These are phyloP conservation scores for Atrichornis clamosus DNA, from an alignment of 2,113 vertebrate genomes.

Conservation along the genomic window DNA sequence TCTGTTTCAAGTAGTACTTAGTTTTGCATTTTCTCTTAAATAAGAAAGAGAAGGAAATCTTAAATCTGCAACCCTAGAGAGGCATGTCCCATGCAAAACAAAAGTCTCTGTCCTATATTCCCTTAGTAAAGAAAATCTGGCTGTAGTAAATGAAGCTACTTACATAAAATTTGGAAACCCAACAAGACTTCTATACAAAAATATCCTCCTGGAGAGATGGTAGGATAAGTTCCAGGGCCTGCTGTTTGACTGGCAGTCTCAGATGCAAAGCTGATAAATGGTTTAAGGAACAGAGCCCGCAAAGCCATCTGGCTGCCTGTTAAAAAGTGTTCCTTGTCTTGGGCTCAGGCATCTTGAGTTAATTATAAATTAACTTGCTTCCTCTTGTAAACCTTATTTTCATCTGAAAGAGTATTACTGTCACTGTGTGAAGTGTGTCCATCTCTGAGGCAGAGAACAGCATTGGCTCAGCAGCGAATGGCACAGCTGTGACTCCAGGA, in stretches of 20 bases:
- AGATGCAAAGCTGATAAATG: neutral
- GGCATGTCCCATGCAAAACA: neutral
- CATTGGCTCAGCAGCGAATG: neutral
- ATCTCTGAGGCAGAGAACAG: neutral
- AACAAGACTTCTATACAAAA: neutral
- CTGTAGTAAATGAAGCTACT: neutral
- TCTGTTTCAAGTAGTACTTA: neutral
- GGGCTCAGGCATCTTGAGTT: neutral
- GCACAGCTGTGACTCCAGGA: neutral
- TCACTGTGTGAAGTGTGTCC: neutral
- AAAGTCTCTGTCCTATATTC: neutral
- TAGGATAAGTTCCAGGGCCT: neutral
- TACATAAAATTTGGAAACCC: neutral
- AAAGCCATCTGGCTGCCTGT: neutral
- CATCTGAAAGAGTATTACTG: neutral
- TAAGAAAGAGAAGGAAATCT: neutral
- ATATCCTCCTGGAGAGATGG: neutral
- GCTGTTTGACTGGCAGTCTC: neutral
- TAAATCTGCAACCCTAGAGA: neutral
- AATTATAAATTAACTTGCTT: conserved; percentile 2
- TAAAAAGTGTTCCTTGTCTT: neutral
- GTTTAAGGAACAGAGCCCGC: neutral
- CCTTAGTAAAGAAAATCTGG: neutral
- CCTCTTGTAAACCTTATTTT: neutral
- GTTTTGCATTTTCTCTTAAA: neutral